Base-by-base conservation (phyloP, 2,113 vertebrate genomes). In the Rhinichthys klamathensis region DNA sequence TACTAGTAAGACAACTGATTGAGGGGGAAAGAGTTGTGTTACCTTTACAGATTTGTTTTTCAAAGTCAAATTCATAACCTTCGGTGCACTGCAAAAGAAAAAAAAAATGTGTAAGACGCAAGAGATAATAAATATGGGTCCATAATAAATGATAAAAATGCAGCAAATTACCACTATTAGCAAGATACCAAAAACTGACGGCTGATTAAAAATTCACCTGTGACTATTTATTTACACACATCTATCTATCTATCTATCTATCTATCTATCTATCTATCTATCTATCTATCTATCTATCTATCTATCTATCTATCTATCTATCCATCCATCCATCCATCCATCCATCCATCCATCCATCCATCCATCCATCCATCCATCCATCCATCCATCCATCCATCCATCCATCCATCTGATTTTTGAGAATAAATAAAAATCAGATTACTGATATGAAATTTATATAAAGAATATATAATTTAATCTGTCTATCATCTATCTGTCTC, bases 31-130 rank as follows among this genome's bases (percentile, higher is more conserved):
- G 6, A 46, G 41, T 12, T 74, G 41, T 0, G 61, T 94, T 95
- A 99, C 98, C 98, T 98, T 96, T 98, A 93, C 98, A 99, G 87
- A 95, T 96, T 90, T 99, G 97, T 90, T 95, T 95, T 86, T 96
- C 78, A 79, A 94, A 94, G 92, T 99, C 98, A 94, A 96, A 99
- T 89, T 98, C 96, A 86, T 99, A 99, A 49, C 98, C 98, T 84
- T 98, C 98, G 80, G 98, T 99, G 89, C 98, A 99, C 97, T 99
- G 96, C 82, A 92, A 90, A 91, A 91, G 88, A 77, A 49, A 38
- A 16, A 12, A 73, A 10, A 56, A 56, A 21, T 21, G 18, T 18
- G 49, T 18, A 8, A 76, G 15, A 76, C 1, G 70, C 38, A 56
- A 12, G 30, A 35, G 58, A 60, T 9, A n/a, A 58, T 23, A 6